Base-by-base conservation (phyloP, 1,140 invertebrate genomes). In the Achatina immaculata region DNA sequence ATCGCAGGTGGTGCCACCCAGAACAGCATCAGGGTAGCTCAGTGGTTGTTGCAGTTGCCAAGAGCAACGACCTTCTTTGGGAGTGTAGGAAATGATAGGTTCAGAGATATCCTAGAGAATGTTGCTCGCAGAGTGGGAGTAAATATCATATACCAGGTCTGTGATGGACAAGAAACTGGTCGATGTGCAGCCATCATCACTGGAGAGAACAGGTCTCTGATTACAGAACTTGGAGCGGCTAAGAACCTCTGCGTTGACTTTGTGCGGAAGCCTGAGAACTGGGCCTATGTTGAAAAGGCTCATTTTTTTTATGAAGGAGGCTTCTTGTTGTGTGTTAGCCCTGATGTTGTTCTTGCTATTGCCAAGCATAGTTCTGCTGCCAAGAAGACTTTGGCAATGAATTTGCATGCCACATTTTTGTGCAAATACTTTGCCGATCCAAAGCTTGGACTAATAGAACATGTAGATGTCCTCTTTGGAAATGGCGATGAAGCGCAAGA, bases 351-450 rank as follows among this genome's bases (percentile, higher is more conserved):
- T 82, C 91, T 96, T 90, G 92, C 94, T 86, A 92, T 99, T 38
- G 96, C 96, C 0, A 92, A 94, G 84, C 94, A 96, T 90, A 88
- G 92, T 28, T 95, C 96, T 58, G 92, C 93, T 83, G 92, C 94
- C 31, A 93, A 96, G 75, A 96, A 96, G 89, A 91, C 94, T 14
- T 97, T 99, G 86, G 92, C 94, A 66, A 96, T 99, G 95, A 99
- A 99, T 92, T 93, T 99, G 40, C 98, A 96, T 90, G 99, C 99
- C 77, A 96, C 97, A 21, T 99, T 99, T 92, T 94, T 99, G 43
- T 95, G 95, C 71, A 94, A 97, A 91, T 95, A 96, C 90, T 99
- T 94, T 91, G 95, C 95, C 86, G 94, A 96, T 81, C 94, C 94
- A 3, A 93, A 99, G 85, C 93, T 95, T 91, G 92, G 94, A 84